Base-by-base conservation (phyloP, 2,888 invertebrate species). In the Oxystoma pomonae region DNA sequence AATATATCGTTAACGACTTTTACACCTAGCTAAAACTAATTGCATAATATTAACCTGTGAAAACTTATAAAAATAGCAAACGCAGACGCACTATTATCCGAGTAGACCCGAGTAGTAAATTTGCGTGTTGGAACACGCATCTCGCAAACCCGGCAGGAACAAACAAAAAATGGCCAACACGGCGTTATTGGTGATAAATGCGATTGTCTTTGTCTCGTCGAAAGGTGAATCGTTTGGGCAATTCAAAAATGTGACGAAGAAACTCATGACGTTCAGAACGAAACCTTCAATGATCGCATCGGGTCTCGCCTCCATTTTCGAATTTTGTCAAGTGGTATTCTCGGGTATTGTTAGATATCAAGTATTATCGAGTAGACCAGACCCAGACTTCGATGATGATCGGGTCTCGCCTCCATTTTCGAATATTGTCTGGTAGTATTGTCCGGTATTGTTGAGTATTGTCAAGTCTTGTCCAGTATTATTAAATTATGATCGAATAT, bases 61-160 rank as follows among this genome's bases (percentile, higher is more conserved):
- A 78, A 98, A 98, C 83, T 98, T 99, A n/a, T n/a, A 82, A 97
- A 99, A 1, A 99, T 83, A 1, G 98, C 98, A 81, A 99, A 99
- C 0, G 98, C 98, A 12, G 97, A 91, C 0, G 97, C 94, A 72
- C 96, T 96, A 71, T 96, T 91, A 62, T 92, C 90, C 0, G 92
- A 85, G 76, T 92, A 98, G 58, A 94, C 86, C 9, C 90, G 98
- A 88, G 0, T 97, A 93, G 77, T 95, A 98, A 53, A 98, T 89
- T 81, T 97, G 94, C 0, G 98, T 98, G 76, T 98, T 98, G 82
- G 90, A 98, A 79, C 98, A 96, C n/a, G 96, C 93, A 78, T 99
- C 98, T 0, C 96, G 98, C 72, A 99, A 91, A 0, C 98, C 98
- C 0, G 98, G 84, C 0, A 97, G 82, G 74, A 96, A 92, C 66